Base-by-base conservation (phyloP, 2,113 vertebrate genomes). In the Brachypodius melanocephalos region DNA sequence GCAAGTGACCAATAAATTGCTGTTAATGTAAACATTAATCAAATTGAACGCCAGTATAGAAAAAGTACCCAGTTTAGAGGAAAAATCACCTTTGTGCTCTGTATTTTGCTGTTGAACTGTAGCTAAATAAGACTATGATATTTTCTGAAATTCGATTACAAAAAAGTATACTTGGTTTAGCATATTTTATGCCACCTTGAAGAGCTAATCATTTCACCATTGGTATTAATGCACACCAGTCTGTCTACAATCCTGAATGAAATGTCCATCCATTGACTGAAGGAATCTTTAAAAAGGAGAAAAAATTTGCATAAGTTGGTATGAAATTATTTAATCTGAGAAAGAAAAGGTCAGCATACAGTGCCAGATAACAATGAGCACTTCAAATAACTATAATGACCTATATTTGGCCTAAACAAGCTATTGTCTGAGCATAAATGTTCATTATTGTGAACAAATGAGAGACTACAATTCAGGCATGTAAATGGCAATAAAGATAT, bases 1-100 rank as follows among this genome's bases (percentile, higher is more conserved):
- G 88, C 89, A 95, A 95, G 91, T 96, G 96, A 95, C 95, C 95
- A 96, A 97, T 97, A 97, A 97, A 97, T 97, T 97, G 78, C 48
- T 80, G 38, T 59, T 96, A 97, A 97, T 84, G 87, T 71, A 97
- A 95, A 90, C 80, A 96, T 97, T 97, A 97, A 97, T 97, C 96
- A 97, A 94, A 96, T 36, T 74, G 59, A 96, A 95, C 84, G 66
- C 48, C 72, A 88, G 73, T 61, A 92, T 89, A 25, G 34, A 81
- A 69, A 85, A 66, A 25, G 38, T 58, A 61, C 94, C 74, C 61
- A 85, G 15, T 72, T 94, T 72, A 91, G 61, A 86, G 69, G 63
- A 48, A 82, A 96, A 94, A 91, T 36, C 38, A 82, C 34, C 36
- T 86, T 91, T 77, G 49, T 57, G 20, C 7, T 14, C 18, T 43